A percentile compares a stretch with the other conserved stretches of the same genome.
Evolutionary conservation across 2,797 vertebrate species (phyloP).

Genomic region (Sebastes dallii): DNA sequence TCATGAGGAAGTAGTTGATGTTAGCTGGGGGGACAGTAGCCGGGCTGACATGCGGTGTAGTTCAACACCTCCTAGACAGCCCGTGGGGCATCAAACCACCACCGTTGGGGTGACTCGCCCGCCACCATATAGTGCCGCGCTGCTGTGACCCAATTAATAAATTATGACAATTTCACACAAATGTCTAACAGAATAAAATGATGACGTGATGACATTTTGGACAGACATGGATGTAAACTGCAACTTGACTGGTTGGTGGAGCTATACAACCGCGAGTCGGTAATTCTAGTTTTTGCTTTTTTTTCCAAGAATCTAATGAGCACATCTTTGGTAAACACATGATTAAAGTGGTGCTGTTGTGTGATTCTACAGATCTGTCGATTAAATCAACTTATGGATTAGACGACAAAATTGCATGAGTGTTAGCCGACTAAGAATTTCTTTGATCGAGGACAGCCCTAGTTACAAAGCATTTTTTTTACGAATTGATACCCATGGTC

Average conservation of each 20-base stretch:
- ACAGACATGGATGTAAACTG: not conserved
- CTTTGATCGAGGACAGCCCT: too few species aligned
- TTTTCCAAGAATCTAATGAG: too few species aligned
- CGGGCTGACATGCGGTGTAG: conserved; percentile 38
- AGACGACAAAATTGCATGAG: fast-evolving
- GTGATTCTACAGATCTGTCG: not conserved
- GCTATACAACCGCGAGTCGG: not conserved
- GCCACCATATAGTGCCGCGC: conserved; percentile 42
- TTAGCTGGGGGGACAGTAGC: conserved; percentile 61
- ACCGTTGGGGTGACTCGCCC: conserved; percentile 28
- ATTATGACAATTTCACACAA: not conserved
- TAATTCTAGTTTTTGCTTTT: not conserved
- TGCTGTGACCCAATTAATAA: conserved; percentile 22
- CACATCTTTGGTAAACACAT: not conserved
- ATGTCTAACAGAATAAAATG: not conserved
- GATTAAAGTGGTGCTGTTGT: not conserved
- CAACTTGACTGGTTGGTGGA: not conserved
- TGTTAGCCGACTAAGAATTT: not conserved
- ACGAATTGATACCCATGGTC: too few species aligned
- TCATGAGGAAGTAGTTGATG: conserved; percentile 39
- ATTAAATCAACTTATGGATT: too few species aligned
- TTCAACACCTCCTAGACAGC: conserved; percentile 57
- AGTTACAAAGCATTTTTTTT: too few species aligned
- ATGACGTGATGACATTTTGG: not conserved
- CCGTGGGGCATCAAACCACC: conserved; percentile 52